Evolutionary conservation across 2,113 vertebrate species (phyloP).

Genomic region (Quiscalus mexicanus): DNA sequence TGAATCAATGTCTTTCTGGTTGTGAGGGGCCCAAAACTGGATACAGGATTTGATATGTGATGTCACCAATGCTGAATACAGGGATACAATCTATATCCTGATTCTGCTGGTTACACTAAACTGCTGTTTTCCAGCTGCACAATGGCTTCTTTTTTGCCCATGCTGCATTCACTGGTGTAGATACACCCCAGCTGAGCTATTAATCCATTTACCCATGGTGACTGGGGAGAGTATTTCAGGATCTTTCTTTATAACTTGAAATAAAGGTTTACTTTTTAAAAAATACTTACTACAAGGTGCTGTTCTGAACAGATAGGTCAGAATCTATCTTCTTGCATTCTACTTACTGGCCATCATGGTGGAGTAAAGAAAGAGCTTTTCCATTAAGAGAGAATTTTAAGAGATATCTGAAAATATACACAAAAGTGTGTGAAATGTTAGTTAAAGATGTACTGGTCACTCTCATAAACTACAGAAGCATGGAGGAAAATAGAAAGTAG

Average conservation of each 20-base stretch:
- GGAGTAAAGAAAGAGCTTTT: background rate
- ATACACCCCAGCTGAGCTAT: background rate
- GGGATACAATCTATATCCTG: rapidly evolving
- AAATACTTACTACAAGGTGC: background rate
- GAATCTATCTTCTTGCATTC: background rate
- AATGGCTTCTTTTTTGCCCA: background rate
- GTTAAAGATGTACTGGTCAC: background rate
- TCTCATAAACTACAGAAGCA: background rate
- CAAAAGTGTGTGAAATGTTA: background rate
- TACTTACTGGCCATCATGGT: background rate
- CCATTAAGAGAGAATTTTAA: background rate
- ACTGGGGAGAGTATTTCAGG: background rate
- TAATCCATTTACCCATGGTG: background rate
- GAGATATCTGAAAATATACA: background rate
- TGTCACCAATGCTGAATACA: background rate
- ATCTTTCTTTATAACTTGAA: background rate
- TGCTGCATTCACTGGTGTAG: background rate
- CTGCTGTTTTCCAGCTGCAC: background rate
- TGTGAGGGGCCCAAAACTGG: background rate
- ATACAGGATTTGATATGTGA: background rate
- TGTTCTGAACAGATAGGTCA: background rate
- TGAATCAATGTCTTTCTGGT: too few relatives aligned
- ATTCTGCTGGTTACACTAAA: background rate
- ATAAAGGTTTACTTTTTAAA: background rate
- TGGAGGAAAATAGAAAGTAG: background rate